Conservation (phyloP, 2,113 vertebrate species). For the Odocoileus virginianus region DNA sequence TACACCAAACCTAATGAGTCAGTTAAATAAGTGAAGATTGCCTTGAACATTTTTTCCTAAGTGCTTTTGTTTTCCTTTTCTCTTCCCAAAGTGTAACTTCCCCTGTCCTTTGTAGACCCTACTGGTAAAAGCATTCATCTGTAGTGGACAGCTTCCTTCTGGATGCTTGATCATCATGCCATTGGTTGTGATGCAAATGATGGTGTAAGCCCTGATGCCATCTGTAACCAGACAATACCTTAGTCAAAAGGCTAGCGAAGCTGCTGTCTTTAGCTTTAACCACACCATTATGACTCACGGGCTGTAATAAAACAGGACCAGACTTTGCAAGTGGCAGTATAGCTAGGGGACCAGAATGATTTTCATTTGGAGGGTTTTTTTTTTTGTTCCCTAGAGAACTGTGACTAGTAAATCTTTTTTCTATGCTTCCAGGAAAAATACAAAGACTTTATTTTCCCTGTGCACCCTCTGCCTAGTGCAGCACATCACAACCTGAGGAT, state of each 20-base stretch:
- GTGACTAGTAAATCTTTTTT: constrained; percentile 27
- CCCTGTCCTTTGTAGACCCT: background rate
- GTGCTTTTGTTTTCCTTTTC: background rate
- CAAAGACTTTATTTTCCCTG: constrained; percentile 13
- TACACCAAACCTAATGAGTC: background rate
- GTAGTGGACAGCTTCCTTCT: background rate
- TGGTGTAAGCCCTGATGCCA: constrained; percentile 3
- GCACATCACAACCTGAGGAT: background rate
- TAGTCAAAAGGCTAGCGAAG: constrained; percentile 4
- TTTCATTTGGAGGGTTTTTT: constrained; percentile 20
- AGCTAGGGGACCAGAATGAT: constrained; percentile 1
- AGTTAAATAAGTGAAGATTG: constrained; percentile 7
- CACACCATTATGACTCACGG: background rate
- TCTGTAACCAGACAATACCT: constrained; percentile 44
- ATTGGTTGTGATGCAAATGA: constrained; percentile 37
- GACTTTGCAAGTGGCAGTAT: background rate
- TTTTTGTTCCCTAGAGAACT: background rate
- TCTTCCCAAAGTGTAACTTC: background rate
- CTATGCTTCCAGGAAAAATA: background rate
- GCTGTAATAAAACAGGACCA: background rate
- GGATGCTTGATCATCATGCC: background rate
- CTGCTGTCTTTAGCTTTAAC: constrained; percentile 11
- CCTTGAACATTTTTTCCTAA: background rate
- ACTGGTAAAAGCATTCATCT: constrained; percentile 8
- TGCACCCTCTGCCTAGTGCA: background rate